phyloP scores from a whole-genome alignment of 2,888 invertebrate genomes.

The Chrysina gloriosa region DNA sequence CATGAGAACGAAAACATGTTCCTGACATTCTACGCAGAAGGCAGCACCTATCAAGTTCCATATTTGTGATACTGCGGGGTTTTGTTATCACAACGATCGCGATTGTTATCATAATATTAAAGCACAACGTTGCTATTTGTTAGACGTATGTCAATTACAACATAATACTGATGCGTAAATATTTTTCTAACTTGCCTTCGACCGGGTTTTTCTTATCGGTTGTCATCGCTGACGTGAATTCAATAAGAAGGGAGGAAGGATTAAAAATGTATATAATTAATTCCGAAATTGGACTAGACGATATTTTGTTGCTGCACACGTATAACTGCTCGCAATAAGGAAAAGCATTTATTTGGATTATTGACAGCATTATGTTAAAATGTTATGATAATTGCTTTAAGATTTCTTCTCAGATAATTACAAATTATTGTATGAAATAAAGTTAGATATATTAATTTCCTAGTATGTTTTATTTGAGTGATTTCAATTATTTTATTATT shows the following conservation, averaged over 20 bases:
- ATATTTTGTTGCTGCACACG: conserved; percentile 6
- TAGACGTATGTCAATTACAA: conserved; percentile 42
- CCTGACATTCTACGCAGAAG: conserved; percentile 44
- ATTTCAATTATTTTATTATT: no score
- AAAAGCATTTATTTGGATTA: no score
- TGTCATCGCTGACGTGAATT: conserved; percentile 25
- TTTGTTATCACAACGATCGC: conserved; percentile 47
- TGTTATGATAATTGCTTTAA: no score
- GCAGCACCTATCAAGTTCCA: conserved; percentile 44
- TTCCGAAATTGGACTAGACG: not conserved
- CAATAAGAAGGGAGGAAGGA: conserved; percentile 2
- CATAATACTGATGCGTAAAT: conserved; percentile 33
- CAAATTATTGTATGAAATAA: no score
- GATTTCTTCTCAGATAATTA: no score
- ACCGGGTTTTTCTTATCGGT: conserved; percentile 27
- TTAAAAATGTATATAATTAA: conserved; percentile 22
- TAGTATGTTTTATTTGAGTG: no score
- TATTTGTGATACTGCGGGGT: conserved; percentile 41
- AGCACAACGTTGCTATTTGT: conserved; percentile 41
- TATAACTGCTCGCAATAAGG: no score
- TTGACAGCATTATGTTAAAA: no score
- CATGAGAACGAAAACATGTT: conserved; percentile 47
- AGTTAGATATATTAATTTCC: no score
- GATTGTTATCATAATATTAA: conserved; percentile 44
- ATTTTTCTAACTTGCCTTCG: conserved; percentile 32